These are phyloP conservation scores for Zaprionus bogoriensis DNA, from an alignment of 2,888 invertebrate genomes.

Conservation along the genomic window DNA sequence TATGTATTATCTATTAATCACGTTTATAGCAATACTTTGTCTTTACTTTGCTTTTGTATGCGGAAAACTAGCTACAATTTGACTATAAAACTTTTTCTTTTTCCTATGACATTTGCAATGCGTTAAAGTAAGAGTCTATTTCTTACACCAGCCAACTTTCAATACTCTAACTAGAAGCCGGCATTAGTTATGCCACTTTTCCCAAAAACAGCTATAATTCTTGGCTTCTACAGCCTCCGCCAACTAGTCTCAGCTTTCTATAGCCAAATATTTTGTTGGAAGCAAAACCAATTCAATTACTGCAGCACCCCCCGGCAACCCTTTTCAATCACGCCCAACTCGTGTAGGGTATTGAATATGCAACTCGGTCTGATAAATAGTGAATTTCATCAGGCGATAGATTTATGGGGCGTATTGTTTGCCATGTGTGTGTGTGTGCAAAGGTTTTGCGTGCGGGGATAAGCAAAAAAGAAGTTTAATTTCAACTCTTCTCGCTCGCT, in stretches of 20 bases:
- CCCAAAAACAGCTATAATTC: not conserved
- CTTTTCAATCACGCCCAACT: not conserved
- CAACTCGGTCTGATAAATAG: slow-evolving; percentile 1
- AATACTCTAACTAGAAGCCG: not conserved
- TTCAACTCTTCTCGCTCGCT: not conserved
- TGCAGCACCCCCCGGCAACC: no score
- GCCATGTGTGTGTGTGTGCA: not conserved
- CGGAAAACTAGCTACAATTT: no score
- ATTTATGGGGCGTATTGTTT: slow-evolving; percentile 21
- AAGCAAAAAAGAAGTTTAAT: not conserved
- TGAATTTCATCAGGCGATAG: slow-evolving; percentile 35
- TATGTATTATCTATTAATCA: no score
- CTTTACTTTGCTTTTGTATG: no score
- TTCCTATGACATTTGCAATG: not conserved
- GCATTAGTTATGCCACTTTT: not conserved
- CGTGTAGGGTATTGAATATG: not conserved
- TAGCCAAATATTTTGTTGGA: not conserved
- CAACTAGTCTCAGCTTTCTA: not conserved
- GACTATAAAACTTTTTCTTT: no score
- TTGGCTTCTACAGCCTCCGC: not conserved
- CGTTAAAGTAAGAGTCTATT: not conserved
- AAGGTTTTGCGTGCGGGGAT: not conserved
- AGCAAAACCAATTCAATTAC: no score
- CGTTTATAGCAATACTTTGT: no score
- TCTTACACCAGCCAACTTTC: not conserved